These are phyloP conservation scores for Mus spicilegus DNA, from an alignment of 2,113 vertebrate genomes.

Conservation along the genomic window DNA sequence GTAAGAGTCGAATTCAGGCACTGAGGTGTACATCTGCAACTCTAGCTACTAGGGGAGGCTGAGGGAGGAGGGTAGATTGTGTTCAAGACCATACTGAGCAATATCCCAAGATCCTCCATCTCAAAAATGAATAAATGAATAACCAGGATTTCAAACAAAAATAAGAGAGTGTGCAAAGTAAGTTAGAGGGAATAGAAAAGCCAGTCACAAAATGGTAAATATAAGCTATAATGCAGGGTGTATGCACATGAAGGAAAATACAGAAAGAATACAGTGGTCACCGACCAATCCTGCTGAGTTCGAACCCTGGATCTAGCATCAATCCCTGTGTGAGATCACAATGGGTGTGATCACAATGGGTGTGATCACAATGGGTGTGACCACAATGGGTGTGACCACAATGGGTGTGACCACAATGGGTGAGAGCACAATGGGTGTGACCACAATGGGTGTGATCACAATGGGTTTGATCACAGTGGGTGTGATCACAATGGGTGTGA, in stretches of 20 bases:
- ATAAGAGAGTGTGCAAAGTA: not conserved
- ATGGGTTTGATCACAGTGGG: no score
- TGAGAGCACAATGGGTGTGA: no score
- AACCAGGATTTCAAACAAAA: not conserved
- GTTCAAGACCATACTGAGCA: not conserved
- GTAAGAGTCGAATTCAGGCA: not conserved
- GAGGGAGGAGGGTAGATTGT: not conserved
- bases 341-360: no score
- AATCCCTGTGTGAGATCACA: not conserved
- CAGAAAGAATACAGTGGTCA: fast-evolving
- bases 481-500: not conserved
- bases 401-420: no score
- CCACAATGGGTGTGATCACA: no score
- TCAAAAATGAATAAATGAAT: not conserved
- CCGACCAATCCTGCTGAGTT: not conserved
- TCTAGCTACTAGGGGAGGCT: not conserved
- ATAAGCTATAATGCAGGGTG: not conserved
- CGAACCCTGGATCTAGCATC: not conserved
- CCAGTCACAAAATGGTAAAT: not conserved
- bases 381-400: no score
- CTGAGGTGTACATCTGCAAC: not conserved
- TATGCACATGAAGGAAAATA: not conserved
- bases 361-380: no score
- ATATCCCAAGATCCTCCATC: not conserved
- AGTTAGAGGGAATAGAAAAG: not conserved